Conservation (phyloP, 30 jellyfish, hydroid and myxozoan genomes). For the Aurelia sp. region DNA sequence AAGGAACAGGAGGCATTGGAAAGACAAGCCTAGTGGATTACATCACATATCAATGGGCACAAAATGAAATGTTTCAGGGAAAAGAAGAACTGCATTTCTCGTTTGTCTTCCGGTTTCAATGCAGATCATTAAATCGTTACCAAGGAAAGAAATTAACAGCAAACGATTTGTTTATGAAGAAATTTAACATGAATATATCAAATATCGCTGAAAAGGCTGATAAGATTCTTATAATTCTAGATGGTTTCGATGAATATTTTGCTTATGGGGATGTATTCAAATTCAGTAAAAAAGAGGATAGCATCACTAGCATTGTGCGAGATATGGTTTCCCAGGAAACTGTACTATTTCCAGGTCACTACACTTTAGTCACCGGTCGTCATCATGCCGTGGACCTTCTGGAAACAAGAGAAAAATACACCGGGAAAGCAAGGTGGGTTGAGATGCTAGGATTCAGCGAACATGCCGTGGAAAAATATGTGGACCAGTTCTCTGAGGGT, state of each 20-base stretch:
- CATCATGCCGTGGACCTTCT: constrained; percentile 3
- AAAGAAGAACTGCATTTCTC: background rate
- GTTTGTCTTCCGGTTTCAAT: background rate
- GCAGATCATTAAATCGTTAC: constrained; percentile 12
- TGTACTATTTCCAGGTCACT: background rate
- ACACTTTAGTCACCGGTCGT: background rate
- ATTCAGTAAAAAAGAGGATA: background rate
- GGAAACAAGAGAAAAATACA: background rate
- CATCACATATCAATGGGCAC: background rate
- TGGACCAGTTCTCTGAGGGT: background rate
- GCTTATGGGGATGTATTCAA: background rate
- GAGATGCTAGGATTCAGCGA: constrained; percentile 4
- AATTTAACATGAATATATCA: background rate
- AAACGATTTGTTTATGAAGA: background rate
- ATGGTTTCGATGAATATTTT: background rate
- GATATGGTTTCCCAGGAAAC: background rate
- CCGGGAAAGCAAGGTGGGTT: background rate
- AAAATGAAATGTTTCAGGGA: background rate
- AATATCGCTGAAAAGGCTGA: background rate
- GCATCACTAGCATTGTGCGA: background rate
- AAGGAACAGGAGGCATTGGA: constrained; percentile 6
- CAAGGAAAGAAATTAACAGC: background rate
- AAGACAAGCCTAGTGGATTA: background rate
- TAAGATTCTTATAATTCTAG: background rate
- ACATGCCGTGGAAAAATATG: background rate